phyloP scores from a whole-genome alignment of 2,797 vertebrate genomes.

The Chelon auratus region DNA sequence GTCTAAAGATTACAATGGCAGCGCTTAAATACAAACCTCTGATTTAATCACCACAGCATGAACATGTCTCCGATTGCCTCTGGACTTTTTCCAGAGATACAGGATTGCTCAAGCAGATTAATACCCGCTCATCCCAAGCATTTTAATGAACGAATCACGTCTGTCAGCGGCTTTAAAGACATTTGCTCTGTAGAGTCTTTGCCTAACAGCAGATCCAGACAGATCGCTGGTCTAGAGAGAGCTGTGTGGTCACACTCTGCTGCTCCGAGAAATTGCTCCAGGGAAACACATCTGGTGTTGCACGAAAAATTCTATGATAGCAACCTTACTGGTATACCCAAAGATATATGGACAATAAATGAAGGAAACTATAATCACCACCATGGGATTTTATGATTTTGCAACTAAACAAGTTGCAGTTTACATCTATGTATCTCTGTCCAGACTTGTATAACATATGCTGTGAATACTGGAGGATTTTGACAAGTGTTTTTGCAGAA shows the following conservation, averaged over 20 bases:
- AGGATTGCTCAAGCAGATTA: slow-evolving; percentile 37
- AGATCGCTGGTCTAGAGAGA: neutral
- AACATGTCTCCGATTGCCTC: slow-evolving; percentile 29
- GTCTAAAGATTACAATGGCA: slow-evolving; percentile 35
- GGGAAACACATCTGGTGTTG: slow-evolving; percentile 42
- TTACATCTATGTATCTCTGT: too few species aligned
- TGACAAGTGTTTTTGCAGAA: too few species aligned
- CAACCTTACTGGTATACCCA: slow-evolving; percentile 40
- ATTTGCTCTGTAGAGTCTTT: slow-evolving; percentile 20
- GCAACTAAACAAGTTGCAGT: too few species aligned
- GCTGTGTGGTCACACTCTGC: slow-evolving; percentile 43
- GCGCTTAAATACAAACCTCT: slow-evolving; percentile 35
- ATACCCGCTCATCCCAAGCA: slow-evolving; percentile 10
- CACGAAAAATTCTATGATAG: slow-evolving; percentile 53
- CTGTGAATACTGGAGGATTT: too few species aligned
- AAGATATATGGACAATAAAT: slow-evolving; percentile 34
- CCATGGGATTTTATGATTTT: too few species aligned
- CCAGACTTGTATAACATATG: too few species aligned
- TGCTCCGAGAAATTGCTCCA: slow-evolving; percentile 42
- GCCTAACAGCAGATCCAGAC: slow-evolving; percentile 16
- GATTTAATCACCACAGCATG: slow-evolving; percentile 34
- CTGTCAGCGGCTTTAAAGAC: slow-evolving; percentile 23
- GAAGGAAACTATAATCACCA: neutral
- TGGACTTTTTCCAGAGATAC: slow-evolving; percentile 45
- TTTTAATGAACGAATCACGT: slow-evolving; percentile 26